These are phyloP conservation scores for Drosophila trichaetosa DNA, from an alignment of 2,888 invertebrate species.

Conservation along the genomic window DNA sequence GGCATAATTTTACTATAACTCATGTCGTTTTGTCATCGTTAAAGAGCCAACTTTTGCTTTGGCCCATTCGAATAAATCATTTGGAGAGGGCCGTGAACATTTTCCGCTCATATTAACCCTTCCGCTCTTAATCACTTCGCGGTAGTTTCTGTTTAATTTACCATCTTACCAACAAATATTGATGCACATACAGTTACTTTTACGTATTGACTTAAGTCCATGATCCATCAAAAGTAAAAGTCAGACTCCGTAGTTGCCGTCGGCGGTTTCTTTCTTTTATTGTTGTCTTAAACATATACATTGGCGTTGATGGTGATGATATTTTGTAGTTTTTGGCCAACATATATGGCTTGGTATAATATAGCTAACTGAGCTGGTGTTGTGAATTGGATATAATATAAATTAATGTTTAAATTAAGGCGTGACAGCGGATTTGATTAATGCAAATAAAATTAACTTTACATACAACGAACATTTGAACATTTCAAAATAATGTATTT, in stretches of 20 bases:
- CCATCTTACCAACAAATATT: slow-evolving; percentile 27
- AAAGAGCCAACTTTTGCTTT: slow-evolving; percentile 38
- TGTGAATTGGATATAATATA: slow-evolving; percentile 23
- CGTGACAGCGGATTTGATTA: slow-evolving; percentile 29
- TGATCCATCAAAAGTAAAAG: slow-evolving; percentile 65
- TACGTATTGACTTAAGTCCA: slow-evolving; percentile 33
- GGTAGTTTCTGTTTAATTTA: slow-evolving; percentile 14
- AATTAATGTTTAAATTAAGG: slow-evolving; percentile 16
- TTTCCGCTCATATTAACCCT: slow-evolving; percentile 33
- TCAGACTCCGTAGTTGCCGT: slow-evolving; percentile 28
- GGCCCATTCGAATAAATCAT: slow-evolving; percentile 16
- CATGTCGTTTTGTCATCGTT: slow-evolving; percentile 68
- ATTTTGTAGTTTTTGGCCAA: slow-evolving; percentile 11
- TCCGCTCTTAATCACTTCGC: slow-evolving; percentile 52
- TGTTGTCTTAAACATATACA: slow-evolving; percentile 19
- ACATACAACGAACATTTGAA: background rate
- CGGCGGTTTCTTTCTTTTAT: slow-evolving; percentile 5
- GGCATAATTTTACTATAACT: slow-evolving; percentile 71
- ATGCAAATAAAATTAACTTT: slow-evolving; percentile 16
- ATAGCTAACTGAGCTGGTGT: background rate
- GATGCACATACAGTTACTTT: slow-evolving; percentile 35
- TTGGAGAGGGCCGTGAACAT: slow-evolving; percentile 62
- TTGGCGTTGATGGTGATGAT: slow-evolving; percentile 44
- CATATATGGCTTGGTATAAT: background rate
- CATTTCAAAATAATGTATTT: slow-evolving; percentile 3